Evolutionary conservation across 92 coral and sea anemone genomes (phyloP), one percentile per base, ranked within the genome.

Genomic region (Zoanthus sociatus): DNA sequence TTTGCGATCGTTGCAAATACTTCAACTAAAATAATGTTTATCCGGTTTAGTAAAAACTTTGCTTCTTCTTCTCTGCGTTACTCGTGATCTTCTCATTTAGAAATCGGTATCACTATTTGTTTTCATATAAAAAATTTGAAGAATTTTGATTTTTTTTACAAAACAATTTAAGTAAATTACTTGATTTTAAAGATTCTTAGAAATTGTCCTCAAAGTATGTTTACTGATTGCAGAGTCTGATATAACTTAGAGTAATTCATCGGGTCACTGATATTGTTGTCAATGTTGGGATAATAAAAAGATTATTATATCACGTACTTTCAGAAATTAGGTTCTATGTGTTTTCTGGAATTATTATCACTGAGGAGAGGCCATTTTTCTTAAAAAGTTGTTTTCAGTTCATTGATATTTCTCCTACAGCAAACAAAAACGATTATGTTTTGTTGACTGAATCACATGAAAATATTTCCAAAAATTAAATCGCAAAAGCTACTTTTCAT

Each of bases 371-470:
- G 1, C 53, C 77, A 21, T 72, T 42, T 37, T 8, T 68, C 17
- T 54, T 31, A 16, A 16, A 64, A 78, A 44, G 82, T 46, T 46
- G 46, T 20, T 58, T 77, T 42, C 82, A 55, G 55, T 77, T 78
- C 12, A 15, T 56, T 75, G 14, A 15, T 33, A 21, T 33, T 77
- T 12, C 10, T 58, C 47, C 7, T 12, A 47, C 37, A 51, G 45
- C 30, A 76, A 17, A 10, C 61, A 76, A 76, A 21, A 31, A 6
- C 9, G 33, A 51, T 0, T 32, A 26, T 26, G 0, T 26, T 26
- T 10, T 18, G 42, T 9, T 21, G 20, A 30, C 26, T 14, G 26
- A 67, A 18, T 67, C 72, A 79, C 55, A 44, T 6, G 55, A 14
- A 50, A 78, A 61, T 63, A 60, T 79, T 79, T n/a, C n/a, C 4